Evolutionary conservation across 2,113 vertebrate genomes (phyloP).

Genomic region (Verasper variegatus): DNA sequence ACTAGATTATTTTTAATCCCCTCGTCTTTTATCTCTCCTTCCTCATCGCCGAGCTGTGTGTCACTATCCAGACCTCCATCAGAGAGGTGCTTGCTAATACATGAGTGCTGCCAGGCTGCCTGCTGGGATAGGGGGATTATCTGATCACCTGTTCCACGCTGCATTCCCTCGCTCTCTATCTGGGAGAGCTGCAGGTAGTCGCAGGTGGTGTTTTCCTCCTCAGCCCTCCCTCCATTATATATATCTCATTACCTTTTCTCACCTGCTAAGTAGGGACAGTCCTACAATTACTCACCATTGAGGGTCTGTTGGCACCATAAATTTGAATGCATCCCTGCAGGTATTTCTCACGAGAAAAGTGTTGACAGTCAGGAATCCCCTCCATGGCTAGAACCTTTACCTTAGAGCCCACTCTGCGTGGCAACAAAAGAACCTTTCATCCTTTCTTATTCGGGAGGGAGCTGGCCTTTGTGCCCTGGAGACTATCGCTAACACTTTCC

Average conservation of each 20-base stretch:
- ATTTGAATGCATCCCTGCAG: constrained; percentile 54
- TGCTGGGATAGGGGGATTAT: constrained; percentile 69
- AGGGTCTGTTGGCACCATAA: constrained; percentile 16
- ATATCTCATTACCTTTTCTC: constrained; percentile 39
- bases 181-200: constrained; percentile 39
- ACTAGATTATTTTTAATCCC: constrained; percentile 33
- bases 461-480: constrained; percentile 44
- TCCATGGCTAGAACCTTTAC: constrained; percentile 33
- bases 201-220: constrained; percentile 48
- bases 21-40: constrained; percentile 26
- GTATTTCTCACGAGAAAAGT: constrained; percentile 61
- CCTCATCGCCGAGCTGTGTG: constrained; percentile 44
- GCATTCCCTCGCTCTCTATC: constrained; percentile 43
- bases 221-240: constrained; percentile 8
- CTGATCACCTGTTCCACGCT: constrained; percentile 70
- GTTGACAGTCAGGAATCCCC: neutral
- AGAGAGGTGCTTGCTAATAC: constrained; percentile 56
- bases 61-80: constrained; percentile 64
- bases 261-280: constrained; percentile 24
- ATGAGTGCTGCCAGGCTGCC: constrained; percentile 34
- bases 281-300: constrained; percentile 17
- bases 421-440: constrained; percentile 73
- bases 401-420: constrained; percentile 29
- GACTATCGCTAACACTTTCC: constrained; percentile 44
- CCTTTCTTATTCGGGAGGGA: constrained; percentile 69